Conservation (phyloP, 2,113 vertebrate species). For the Muscicapa adusta region DNA sequence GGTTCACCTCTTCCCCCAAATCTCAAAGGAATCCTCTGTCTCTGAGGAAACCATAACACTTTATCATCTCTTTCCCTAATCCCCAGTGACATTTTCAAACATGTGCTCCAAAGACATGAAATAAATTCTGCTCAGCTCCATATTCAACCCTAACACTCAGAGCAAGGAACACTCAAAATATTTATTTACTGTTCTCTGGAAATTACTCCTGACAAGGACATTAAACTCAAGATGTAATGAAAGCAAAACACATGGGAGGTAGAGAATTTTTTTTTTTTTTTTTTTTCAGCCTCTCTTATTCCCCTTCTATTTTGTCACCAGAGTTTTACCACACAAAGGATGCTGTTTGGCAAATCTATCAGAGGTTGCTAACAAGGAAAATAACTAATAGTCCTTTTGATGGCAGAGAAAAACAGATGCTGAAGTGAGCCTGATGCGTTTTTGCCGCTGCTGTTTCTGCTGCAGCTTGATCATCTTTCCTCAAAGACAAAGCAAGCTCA, state of each 20-base stretch:
- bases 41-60: background rate
- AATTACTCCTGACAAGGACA: background rate
- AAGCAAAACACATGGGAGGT: background rate
- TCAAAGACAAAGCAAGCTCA: background rate
- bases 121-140: background rate
- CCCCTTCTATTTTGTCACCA: background rate
- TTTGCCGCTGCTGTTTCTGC: background rate
- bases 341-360: background rate
- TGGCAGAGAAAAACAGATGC: background rate
- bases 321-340: background rate
- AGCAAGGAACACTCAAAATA: background rate
- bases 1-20: background rate
- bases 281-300: background rate
- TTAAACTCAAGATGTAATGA: background rate
- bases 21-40: background rate
- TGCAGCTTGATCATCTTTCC: background rate
- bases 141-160: background rate
- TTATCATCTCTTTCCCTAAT: background rate
- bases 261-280: background rate
- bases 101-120: background rate
- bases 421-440: background rate
- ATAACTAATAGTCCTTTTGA: background rate
- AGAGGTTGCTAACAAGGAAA: background rate
- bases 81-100: background rate
- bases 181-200: background rate